Evolutionary conservation across 2,797 vertebrate species (phyloP).

Genomic region (Balearica regulorum): DNA sequence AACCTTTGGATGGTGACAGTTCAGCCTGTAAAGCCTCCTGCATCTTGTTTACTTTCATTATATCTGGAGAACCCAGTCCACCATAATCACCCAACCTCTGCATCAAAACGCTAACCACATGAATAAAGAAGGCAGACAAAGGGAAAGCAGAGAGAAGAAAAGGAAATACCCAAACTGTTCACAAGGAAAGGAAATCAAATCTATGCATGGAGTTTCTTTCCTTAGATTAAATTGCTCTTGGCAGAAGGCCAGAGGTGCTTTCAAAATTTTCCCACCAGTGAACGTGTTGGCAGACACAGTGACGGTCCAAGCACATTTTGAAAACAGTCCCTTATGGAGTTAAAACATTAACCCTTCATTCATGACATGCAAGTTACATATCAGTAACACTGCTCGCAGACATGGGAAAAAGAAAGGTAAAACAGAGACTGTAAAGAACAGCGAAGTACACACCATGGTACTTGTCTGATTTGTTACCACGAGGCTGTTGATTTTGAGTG

Average conservation of each 20-base stretch:
- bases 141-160: not conserved
- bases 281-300: not conserved
- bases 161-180: not conserved
- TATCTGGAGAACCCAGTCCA: not conserved
- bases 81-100: not conserved
- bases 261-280: not conserved
- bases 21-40: not conserved
- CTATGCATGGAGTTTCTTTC: not conserved
- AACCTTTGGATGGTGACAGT: not conserved
- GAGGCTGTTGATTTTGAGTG: not conserved
- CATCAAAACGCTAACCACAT: not conserved
- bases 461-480: fast-evolving
- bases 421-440: not conserved
- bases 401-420: not conserved
- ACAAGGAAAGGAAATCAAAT: not conserved
- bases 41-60: not conserved
- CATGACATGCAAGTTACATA: not conserved
- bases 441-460: not conserved
- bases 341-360: not conserved
- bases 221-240: not conserved
- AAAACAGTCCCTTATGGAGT: not conserved
- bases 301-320: not conserved
- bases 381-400: not conserved
- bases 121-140: not conserved
- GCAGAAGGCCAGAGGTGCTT: not conserved